phyloP scores from a whole-genome alignment of 1,140 invertebrate species.

The Listronotus bonariensis region DNA sequence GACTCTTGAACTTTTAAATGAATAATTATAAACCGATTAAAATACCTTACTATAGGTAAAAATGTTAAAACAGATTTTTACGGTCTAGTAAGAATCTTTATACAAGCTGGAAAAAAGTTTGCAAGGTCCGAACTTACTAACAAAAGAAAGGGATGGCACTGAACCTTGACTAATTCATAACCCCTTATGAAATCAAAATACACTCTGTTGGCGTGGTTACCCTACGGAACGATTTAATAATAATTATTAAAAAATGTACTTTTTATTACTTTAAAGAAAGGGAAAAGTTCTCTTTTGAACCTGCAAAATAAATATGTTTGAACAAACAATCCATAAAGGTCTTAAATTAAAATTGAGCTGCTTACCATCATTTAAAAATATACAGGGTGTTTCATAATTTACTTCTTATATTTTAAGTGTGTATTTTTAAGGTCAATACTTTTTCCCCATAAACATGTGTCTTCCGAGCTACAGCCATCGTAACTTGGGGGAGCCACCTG shows the following conservation, averaged over 20 bases:
- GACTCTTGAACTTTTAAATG: background rate
- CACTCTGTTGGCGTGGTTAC: slow-evolving; percentile 18
- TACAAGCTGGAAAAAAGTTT: slow-evolving; percentile 29
- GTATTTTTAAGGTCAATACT: too few species aligned
- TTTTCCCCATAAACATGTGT: too few species aligned
- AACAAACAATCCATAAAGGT: too few species aligned
- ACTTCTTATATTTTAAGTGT: too few species aligned
- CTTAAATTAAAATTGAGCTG: too few species aligned
- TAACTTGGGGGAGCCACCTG: too few species aligned
- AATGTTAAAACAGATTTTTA: slow-evolving; percentile 25
- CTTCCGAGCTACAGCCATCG: too few species aligned
- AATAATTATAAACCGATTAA: background rate
- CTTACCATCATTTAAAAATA: too few species aligned
- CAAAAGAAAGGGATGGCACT: slow-evolving; percentile 31
- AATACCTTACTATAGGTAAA: background rate
- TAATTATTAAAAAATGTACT: slow-evolving; percentile 13
- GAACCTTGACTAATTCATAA: slow-evolving; percentile 36
- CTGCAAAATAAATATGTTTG: too few species aligned
- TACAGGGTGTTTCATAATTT: too few species aligned
- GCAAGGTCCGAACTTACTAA: slow-evolving; percentile 25
- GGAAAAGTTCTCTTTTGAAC: too few species aligned
- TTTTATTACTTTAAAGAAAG: slow-evolving; percentile 8
- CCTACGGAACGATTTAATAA: slow-evolving; percentile 30
- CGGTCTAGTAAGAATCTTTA: slow-evolving; percentile 20
- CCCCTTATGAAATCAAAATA: slow-evolving; percentile 33